Evolutionary conservation across 1,140 invertebrate species (phyloP).

Genomic region (Philopotamus ludificatus): DNA sequence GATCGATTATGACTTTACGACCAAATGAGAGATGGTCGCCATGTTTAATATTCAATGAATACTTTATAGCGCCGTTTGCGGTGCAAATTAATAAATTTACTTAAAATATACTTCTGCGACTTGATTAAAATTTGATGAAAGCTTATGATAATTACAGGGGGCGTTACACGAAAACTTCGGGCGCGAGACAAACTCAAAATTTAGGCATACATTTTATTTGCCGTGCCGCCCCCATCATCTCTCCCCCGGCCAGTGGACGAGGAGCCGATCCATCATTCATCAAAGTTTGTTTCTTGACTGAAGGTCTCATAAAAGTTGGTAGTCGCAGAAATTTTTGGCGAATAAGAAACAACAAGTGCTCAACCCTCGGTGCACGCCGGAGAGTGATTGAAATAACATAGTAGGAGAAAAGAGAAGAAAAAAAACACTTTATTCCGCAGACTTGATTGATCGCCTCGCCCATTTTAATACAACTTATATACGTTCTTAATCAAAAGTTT

Average conservation of each 20-base stretch:
- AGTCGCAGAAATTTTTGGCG: conserved; percentile 5
- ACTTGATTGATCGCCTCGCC: conserved; percentile 27
- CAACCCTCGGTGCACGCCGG: conserved; percentile 3
- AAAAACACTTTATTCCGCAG: conserved; percentile 9
- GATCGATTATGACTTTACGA: too few relatives aligned
- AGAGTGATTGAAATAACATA: conserved; percentile 20
- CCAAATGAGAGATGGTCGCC: not conserved
- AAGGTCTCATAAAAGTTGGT: conserved; percentile 25
- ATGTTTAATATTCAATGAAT: conserved; percentile 9
- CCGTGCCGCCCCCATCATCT: not conserved
- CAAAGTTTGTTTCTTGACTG: conserved; percentile 27
- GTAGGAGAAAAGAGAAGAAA: not conserved
- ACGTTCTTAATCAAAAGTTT: not conserved
- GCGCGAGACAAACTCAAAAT: conserved; percentile 9
- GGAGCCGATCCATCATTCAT: conserved; percentile 31
- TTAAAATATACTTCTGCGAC: conserved; percentile 26
- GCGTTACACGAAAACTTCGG: not conserved
- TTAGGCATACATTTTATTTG: conserved; percentile 25
- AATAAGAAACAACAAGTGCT: conserved; percentile 26
- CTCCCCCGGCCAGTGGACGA: not conserved
- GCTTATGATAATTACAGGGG: conserved; percentile 5
- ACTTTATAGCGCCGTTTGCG: conserved; percentile 14
- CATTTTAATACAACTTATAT: not conserved
- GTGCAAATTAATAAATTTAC: conserved; percentile 19
- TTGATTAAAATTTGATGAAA: conserved; percentile 32